phyloP scores from a whole-genome alignment of 2,797 vertebrate species.

The Gila robusta region DNA sequence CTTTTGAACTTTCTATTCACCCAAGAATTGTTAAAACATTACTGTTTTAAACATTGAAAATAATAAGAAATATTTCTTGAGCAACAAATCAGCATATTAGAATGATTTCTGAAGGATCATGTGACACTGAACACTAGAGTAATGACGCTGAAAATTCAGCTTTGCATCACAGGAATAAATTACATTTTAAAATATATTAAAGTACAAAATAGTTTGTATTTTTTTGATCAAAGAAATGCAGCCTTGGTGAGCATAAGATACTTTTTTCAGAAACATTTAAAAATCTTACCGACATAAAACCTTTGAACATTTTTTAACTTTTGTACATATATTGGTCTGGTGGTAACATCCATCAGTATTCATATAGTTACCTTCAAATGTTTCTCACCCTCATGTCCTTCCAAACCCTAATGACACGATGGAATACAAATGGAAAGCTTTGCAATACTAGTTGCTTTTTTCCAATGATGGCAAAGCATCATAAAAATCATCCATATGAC shows the following conservation, averaged over 20 bases:
- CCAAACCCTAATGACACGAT: not conserved
- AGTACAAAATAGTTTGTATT: not conserved
- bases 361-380: not conserved
- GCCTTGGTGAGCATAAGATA: not conserved
- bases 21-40: not conserved
- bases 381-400: not conserved
- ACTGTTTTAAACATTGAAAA: not conserved
- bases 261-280: not conserved
- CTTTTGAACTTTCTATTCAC: not conserved
- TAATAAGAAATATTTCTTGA: not conserved
- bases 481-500: not conserved
- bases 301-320: not conserved
- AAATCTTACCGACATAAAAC: not conserved
- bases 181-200: not conserved
- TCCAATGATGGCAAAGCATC: not conserved
- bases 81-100: too few relatives aligned
- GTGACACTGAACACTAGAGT: too few relatives aligned
- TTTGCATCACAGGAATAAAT: not conserved
- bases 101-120: too few relatives aligned
- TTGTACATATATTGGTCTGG: not conserved
- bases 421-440: not conserved
- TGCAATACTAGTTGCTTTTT: not conserved
- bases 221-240: not conserved
- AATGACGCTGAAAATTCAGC: not conserved
- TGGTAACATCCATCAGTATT: not conserved